Conservation (phyloP, 2,888 invertebrate species). For the Drosophila neutralis region DNA sequence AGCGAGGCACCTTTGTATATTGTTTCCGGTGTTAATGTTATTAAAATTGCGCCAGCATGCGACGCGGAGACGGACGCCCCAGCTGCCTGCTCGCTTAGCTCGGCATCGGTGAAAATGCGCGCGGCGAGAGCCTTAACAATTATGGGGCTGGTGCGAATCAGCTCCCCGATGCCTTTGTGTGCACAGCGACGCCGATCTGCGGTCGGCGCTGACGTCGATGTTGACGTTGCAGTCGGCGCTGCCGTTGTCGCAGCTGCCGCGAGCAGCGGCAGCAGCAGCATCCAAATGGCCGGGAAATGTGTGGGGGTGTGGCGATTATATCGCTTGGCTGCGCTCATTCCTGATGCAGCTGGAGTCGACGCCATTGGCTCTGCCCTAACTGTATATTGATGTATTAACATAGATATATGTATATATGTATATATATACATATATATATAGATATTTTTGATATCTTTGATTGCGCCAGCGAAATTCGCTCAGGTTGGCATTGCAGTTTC, state of each 20-base stretch:
- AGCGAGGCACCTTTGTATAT: constrained; percentile 84
- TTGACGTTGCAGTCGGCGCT: constrained; percentile 47
- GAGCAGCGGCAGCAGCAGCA: constrained; percentile 59
- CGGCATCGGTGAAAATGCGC: constrained; percentile 82
- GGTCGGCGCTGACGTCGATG: constrained; percentile 30
- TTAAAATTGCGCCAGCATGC: constrained; percentile 79
- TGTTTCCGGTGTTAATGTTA: constrained; percentile 85
- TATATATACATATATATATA: constrained; percentile 23
- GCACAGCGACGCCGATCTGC: constrained; percentile 73
- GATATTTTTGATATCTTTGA: constrained; percentile 62
- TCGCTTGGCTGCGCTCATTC: constrained; percentile 44
- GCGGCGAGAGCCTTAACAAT: constrained; percentile 84
- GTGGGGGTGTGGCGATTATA: constrained; percentile 28
- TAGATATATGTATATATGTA: constrained; percentile 22
- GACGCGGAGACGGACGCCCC: constrained; percentile 32
- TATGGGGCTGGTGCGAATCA: constrained; percentile 84
- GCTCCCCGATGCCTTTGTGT: constrained; percentile 83
- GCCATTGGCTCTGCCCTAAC: constrained; percentile 47
- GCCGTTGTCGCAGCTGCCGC: constrained; percentile 39
- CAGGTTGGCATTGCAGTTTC: constrained; percentile 70
- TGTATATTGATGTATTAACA: constrained; percentile 6
- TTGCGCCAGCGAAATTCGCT: constrained; percentile 55
- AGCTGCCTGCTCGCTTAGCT: constrained; percentile 39
- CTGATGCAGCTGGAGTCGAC: constrained; percentile 47
- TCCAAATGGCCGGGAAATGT: constrained; percentile 27